Percentiles rank a stretch among this genome's conserved stretches.
Conservation (phyloP, 1,140 invertebrate species). For the Ruditapes philippinarum region DNA sequence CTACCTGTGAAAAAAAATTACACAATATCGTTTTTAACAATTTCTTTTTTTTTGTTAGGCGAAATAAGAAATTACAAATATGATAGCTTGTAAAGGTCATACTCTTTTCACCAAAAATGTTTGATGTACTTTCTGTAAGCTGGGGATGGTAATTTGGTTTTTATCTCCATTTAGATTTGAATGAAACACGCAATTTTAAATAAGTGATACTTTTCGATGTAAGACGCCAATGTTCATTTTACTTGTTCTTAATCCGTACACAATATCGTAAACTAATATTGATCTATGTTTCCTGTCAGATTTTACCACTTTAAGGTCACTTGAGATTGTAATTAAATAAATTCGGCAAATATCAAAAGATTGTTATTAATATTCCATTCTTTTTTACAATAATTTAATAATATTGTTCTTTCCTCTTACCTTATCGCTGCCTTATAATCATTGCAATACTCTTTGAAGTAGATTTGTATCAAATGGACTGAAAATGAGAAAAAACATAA, state of each 20-base stretch:
- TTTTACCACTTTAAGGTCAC: constrained; percentile 44
- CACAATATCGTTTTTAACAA: constrained; percentile 27
- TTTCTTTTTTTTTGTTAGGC: background rate
- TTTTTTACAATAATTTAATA: background rate
- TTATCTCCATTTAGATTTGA: background rate
- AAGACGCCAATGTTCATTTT: constrained; percentile 19
- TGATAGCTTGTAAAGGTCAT: background rate
- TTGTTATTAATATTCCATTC: constrained; percentile 34
- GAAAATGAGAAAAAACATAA: constrained; percentile 24
- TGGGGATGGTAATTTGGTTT: constrained; percentile 23
- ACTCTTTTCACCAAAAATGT: background rate
- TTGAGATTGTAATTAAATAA: constrained; percentile 33
- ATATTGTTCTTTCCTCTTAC: constrained; percentile 9
- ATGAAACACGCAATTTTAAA: constrained; percentile 7
- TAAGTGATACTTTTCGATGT: background rate
- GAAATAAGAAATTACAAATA: constrained; percentile 4
- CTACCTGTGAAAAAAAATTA: constrained; percentile 1
- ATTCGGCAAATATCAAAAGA: background rate
- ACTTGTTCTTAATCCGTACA: background rate
- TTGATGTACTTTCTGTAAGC: background rate
- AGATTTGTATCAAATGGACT: background rate
- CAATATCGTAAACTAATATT: constrained; percentile 33
- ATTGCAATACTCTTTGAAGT: constrained; percentile 11
- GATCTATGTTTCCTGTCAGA: constrained; percentile 24
- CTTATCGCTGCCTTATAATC: background rate